Evolutionary conservation across 2,888 invertebrate species (phyloP).

Genomic region (Callimorpha dominula): DNA sequence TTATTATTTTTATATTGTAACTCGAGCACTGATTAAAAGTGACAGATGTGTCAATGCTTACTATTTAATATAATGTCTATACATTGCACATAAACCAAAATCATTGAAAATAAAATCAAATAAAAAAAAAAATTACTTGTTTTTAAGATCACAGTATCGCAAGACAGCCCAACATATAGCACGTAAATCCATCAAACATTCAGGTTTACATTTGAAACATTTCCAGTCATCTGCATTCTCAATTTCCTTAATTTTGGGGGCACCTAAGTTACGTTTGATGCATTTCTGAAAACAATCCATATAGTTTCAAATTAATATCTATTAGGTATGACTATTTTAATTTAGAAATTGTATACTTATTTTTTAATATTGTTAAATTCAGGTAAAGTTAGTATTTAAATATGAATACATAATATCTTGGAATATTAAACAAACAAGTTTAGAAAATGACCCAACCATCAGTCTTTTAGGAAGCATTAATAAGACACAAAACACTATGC

Average conservation of each 20-base stretch:
- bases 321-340: neutral
- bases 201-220: conserved; percentile 91
- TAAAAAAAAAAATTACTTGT: conserved; percentile 72
- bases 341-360: neutral
- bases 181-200: conserved; percentile 88
- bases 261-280: conserved; percentile 90
- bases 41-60: no score
- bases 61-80: no score
- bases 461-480: neutral
- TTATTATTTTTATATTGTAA: no score
- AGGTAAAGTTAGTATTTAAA: neutral
- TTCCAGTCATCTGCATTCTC: conserved; percentile 93
- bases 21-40: no score
- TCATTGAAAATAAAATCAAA: neutral
- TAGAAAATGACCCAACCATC: neutral
- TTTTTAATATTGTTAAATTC: no score
- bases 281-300: conserved; percentile 87
- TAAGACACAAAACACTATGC: no score
- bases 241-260: conserved; percentile 89
- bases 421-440: neutral
- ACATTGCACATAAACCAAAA: neutral
- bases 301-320: conserved; percentile 1
- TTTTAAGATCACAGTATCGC: conserved; percentile 89
- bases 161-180: conserved; percentile 91
- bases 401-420: neutral